A percentile compares a stretch with the other conserved stretches of the same genome.
phyloP scores from a whole-genome alignment of 2,888 invertebrate species.

The Trileptium ribeirensis region DNA sequence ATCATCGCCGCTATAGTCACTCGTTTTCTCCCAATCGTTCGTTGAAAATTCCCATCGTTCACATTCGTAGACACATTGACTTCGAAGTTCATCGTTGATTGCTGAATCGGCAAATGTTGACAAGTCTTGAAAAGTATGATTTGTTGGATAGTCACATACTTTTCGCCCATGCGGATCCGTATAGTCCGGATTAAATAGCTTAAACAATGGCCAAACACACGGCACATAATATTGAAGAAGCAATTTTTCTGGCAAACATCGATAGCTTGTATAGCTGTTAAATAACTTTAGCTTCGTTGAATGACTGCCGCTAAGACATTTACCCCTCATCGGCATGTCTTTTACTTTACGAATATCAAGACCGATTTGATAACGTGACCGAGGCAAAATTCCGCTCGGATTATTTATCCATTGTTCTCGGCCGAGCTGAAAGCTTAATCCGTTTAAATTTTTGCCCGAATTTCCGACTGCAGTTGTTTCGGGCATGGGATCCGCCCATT shows the following conservation, averaged over 20 bases:
- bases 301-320: not conserved
- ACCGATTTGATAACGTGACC: not conserved
- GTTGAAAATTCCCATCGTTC: not conserved
- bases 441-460: not conserved
- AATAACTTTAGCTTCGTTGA: not conserved
- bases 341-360: not conserved
- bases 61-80: not conserved
- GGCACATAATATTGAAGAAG: not conserved
- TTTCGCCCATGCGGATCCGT: not conserved
- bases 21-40: not conserved
- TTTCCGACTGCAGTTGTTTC: not conserved
- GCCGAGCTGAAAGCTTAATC: not conserved
- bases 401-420: not conserved
- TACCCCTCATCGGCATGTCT: not conserved
- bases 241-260: not conserved
- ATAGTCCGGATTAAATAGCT: not conserved
- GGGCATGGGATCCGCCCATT: not conserved
- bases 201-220: not conserved
- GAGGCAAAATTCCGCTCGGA: not conserved
- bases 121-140: not conserved
- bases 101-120: not conserved
- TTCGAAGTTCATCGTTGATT: not conserved
- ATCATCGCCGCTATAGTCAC: not conserved
- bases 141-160: not conserved
- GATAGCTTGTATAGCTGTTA: not conserved